Conservation (phyloP, 2,888 invertebrate species). For the Prenolepis imparis region DNA sequence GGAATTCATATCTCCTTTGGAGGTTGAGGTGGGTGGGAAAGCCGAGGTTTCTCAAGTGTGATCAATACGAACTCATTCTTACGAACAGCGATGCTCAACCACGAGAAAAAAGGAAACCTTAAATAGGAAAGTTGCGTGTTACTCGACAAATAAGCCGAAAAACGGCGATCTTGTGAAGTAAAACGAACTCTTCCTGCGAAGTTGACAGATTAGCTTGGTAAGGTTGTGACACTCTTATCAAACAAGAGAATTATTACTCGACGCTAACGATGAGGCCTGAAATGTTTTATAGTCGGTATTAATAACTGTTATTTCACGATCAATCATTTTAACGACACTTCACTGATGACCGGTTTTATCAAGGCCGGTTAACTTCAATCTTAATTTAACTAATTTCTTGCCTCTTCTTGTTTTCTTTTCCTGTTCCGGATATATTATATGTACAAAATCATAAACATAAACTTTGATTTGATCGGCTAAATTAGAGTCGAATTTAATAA, state of each 20-base stretch:
- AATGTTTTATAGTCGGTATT: constrained; percentile 38
- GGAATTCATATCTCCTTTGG: constrained; percentile 82
- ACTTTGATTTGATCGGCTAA: not conserved
- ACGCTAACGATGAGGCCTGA: constrained; percentile 16
- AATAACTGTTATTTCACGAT: constrained; percentile 50
- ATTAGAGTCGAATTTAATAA: not conserved
- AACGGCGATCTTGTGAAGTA: not conserved
- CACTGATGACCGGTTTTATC: constrained; percentile 26
- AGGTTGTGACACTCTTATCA: constrained; percentile 50
- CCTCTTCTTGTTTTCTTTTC: not conserved
- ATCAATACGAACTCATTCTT: constrained; percentile 83
- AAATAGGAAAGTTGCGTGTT: constrained; percentile 33
- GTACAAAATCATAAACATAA: not conserved
- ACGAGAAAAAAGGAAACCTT: not conserved
- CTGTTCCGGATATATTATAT: not conserved
- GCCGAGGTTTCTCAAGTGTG: constrained; percentile 80
- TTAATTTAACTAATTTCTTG: constrained; percentile 10
- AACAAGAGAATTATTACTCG: constrained; percentile 38
- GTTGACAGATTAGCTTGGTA: constrained; percentile 42
- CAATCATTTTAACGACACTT: constrained; percentile 43
- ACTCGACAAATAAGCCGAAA: constrained; percentile 13
- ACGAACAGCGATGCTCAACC: constrained; percentile 83
- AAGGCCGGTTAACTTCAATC: constrained; percentile 7
- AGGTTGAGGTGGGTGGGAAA: constrained; percentile 65
- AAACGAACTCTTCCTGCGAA: constrained; percentile 29